These are phyloP conservation scores for Idaea biselata DNA, from an alignment of 2,888 invertebrate genomes.

Conservation along the genomic window DNA sequence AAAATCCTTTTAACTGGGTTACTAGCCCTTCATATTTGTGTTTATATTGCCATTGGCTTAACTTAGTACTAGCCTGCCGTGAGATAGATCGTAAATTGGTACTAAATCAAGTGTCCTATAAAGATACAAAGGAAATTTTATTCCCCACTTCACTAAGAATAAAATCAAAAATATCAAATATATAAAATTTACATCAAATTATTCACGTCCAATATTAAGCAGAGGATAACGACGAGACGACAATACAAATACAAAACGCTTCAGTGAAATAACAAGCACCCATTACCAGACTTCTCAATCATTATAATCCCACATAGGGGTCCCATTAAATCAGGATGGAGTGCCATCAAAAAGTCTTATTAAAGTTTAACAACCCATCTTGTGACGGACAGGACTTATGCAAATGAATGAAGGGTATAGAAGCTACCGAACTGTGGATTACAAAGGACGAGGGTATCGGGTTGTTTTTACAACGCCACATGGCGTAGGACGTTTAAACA, in stretches of 20 bases:
- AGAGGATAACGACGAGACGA: background rate
- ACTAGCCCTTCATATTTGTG: too few relatives aligned
- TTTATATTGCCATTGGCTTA: too few relatives aligned
- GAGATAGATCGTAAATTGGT: too few relatives aligned
- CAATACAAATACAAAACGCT: background rate
- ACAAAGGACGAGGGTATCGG: conserved; percentile 52
- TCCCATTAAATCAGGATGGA: conserved; percentile 55
- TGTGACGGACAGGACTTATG: conserved; percentile 72
- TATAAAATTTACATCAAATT: background rate
- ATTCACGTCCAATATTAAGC: background rate
- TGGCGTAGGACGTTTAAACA: conserved; percentile 58
- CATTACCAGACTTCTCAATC: conserved; percentile 27
- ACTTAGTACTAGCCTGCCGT: too few relatives aligned
- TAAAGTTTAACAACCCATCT: conserved; percentile 68
- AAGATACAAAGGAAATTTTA: background rate
- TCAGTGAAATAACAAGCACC: conserved; percentile 2
- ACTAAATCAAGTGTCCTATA: too few relatives aligned
- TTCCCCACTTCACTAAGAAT: background rate
- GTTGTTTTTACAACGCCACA: conserved; percentile 72
- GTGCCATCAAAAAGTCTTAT: conserved; percentile 62
- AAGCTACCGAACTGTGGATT: conserved; percentile 51
- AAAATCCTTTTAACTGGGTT: too few relatives aligned
- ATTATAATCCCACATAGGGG: conserved; percentile 46
- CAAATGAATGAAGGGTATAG: conserved; percentile 67
- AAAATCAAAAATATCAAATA: background rate